Conservation (phyloP, 2,888 invertebrate genomes). For the Bibio marci region DNA sequence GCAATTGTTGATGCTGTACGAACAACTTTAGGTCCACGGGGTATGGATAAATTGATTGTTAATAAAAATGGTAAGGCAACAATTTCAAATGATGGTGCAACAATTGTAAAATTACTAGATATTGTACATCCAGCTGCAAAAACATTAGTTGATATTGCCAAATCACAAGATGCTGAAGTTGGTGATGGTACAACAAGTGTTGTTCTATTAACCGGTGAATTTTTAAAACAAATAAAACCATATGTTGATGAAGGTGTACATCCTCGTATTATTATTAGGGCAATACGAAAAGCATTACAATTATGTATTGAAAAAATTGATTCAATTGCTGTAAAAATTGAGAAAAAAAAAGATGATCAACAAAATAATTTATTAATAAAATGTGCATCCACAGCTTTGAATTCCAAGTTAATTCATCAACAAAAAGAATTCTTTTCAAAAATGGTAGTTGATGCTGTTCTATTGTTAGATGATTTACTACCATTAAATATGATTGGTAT, state of each 20-base stretch:
- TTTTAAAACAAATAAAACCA: conserved; percentile 84
- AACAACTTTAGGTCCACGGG: conserved; percentile 94
- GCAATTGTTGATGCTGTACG: conserved; percentile 85
- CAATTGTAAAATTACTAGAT: conserved; percentile 94
- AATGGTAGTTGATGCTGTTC: conserved; percentile 96
- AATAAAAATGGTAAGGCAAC: conserved; percentile 79
- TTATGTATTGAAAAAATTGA: conserved; percentile 69
- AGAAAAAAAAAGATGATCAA: conserved; percentile 36
- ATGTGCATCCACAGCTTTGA: conserved; percentile 93
- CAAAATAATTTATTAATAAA: conserved; percentile 44
- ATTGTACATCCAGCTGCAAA: conserved; percentile 97
- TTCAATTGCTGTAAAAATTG: conserved; percentile 65
- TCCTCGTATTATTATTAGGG: conserved; percentile 80
- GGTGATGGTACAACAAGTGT: conserved; percentile 76
- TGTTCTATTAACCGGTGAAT: conserved; percentile 87
- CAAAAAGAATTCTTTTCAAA: conserved; percentile 91
- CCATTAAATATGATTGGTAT: conserved; percentile 99
- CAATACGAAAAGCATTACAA: conserved; percentile 69
- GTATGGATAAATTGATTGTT: conserved; percentile 98
- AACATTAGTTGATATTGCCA: conserved; percentile 95
- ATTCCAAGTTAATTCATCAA: conserved; percentile 90
- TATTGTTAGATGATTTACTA: conserved; percentile 71
- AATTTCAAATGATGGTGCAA: conserved; percentile 98
- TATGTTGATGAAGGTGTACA: conserved; percentile 94
- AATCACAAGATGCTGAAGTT: conserved; percentile 96